phyloP scores from a whole-genome alignment of 2,797 vertebrate genomes.

The Peromyscus aztecus region DNA sequence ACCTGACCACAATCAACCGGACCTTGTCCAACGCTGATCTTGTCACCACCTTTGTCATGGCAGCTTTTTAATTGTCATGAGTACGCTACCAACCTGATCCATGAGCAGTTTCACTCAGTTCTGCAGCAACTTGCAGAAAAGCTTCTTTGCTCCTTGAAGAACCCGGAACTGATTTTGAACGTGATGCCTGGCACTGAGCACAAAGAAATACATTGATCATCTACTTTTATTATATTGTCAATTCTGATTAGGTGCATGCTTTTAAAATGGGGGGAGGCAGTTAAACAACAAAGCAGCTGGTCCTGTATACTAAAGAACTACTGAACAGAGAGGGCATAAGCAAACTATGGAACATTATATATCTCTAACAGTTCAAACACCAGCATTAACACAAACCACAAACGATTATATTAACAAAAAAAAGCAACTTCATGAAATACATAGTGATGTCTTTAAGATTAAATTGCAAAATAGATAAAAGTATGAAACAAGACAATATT shows the following conservation, averaged over 20 bases:
- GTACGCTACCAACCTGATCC: slow-evolving; percentile 82
- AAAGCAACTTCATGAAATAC: slow-evolving; percentile 27
- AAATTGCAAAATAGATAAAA: slow-evolving; percentile 14
- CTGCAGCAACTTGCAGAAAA: not conserved
- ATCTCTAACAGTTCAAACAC: slow-evolving; percentile 21
- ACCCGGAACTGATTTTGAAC: slow-evolving; percentile 51
- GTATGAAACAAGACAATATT: not conserved
- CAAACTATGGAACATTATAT: not conserved
- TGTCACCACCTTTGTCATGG: not conserved
- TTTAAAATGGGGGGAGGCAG: not conserved
- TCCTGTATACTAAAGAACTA: slow-evolving; percentile 28
- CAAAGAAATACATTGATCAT: slow-evolving; percentile 55
- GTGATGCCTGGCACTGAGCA: slow-evolving; percentile 1
- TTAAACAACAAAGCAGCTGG: slow-evolving; percentile 31
- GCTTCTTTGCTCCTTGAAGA: slow-evolving; percentile 56
- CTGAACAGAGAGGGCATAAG: not conserved
- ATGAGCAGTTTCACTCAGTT: not conserved
- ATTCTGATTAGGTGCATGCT: slow-evolving; percentile 43
- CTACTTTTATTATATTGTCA: slow-evolving; percentile 44
- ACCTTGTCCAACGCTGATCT: not conserved
- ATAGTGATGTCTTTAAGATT: not conserved
- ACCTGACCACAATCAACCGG: not conserved
- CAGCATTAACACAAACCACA: not conserved
- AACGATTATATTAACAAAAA: slow-evolving; percentile 6
- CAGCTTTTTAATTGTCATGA: not conserved